A percentile compares a stretch with the other conserved stretches of the same genome.
Evolutionary conservation across 2,888 invertebrate species (phyloP).

Genomic region (Alentia gelatinosa): DNA sequence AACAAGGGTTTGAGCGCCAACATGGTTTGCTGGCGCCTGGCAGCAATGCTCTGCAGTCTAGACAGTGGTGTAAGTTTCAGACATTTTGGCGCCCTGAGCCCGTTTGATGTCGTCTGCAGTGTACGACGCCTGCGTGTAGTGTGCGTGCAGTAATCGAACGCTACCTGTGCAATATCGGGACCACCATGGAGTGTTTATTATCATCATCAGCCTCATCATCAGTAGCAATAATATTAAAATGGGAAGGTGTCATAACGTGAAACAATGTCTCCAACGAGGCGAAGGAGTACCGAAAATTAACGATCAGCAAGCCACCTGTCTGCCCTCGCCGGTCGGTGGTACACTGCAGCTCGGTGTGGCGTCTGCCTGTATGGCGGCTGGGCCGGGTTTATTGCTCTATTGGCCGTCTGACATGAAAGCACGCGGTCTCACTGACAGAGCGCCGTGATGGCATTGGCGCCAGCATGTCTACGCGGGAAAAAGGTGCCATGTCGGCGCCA

Average conservation of each 20-base stretch:
- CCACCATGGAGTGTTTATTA: neutral
- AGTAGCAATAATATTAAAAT: no score
- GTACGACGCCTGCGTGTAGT: no score
- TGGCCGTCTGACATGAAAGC: neutral
- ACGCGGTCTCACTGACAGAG: neutral
- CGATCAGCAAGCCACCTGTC: neutral
- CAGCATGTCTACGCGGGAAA: neutral
- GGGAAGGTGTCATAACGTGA: neutral
- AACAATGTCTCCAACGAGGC: neutral
- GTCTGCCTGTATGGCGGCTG: neutral
- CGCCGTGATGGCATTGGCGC: neutral
- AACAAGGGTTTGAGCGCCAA: no score
- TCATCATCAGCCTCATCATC: no score
- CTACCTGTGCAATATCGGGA: no score
- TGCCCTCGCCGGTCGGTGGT: no score
- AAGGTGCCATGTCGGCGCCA: no score
- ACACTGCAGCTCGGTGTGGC: no score
- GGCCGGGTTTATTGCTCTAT: neutral
- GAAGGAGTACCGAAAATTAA: neutral
- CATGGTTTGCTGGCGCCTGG: neutral
- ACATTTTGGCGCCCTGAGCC: neutral
- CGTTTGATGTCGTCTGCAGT: conserved; percentile 14
- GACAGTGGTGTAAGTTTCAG: conserved; percentile 10
- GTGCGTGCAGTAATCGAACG: no score
- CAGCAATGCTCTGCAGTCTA: neutral